These are phyloP conservation scores for Corvus moneduloides DNA, from an alignment of 2,113 vertebrate genomes.

Conservation along the genomic window DNA sequence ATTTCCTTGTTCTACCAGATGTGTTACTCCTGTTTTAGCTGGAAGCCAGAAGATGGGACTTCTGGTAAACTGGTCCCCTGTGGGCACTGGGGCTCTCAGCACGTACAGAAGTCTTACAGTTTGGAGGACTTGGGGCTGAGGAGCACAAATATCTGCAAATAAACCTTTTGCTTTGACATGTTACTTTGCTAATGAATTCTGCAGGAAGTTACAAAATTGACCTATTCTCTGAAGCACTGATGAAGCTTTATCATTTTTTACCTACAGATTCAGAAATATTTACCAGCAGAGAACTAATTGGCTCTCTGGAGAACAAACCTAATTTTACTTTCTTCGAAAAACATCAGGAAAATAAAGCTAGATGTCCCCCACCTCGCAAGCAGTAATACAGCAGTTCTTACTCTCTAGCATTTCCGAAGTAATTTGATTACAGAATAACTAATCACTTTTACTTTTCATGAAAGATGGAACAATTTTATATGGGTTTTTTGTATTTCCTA, in stretches of 20 bases:
- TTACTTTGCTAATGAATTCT: background rate
- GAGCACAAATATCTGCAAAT: background rate
- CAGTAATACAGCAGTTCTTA: background rate
- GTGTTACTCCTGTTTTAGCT: background rate
- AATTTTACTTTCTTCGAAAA: conserved; percentile 1
- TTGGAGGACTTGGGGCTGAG: background rate
- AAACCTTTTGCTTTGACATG: background rate
- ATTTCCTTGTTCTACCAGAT: background rate
- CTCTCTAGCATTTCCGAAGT: background rate
- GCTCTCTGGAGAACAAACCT: conserved; percentile 18
- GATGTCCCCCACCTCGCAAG: background rate
- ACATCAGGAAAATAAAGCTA: background rate
- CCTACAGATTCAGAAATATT: conserved; percentile 29
- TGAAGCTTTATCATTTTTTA: background rate
- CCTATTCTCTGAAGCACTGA: background rate
- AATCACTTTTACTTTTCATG: background rate
- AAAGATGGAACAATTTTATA: background rate
- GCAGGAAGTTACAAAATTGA: background rate
- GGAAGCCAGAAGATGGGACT: background rate
- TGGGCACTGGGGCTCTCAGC: background rate
- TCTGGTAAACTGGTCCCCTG: background rate
- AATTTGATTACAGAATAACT: background rate
- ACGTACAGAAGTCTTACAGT: background rate
- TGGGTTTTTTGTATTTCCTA: background rate
- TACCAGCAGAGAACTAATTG: conserved; percentile 5